Base-by-base conservation (phyloP, 2,797 vertebrate genomes). In the Trachurus trachurus region DNA sequence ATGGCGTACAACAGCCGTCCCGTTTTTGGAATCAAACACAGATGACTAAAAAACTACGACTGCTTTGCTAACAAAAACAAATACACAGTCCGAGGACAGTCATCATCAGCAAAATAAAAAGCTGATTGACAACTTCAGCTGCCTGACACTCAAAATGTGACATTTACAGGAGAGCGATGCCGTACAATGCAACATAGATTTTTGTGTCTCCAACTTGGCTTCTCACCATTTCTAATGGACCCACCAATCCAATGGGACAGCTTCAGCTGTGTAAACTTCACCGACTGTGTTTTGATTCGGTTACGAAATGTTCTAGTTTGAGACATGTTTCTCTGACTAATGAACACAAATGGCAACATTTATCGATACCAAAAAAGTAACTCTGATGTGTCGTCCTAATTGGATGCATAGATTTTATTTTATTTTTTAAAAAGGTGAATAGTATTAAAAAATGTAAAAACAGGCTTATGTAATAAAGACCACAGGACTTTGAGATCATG, bases 1-100 rank as follows among this genome's bases (percentile, higher is more conserved):
- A 91, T 91, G 90, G 88, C 88, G 87, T 69, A 74, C 45, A 50
- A 81, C 66, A 72, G 59, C 39, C 15, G 16, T 84, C 69, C 74
- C 47, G 22, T 78, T 81, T 80, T 77, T 61, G 56, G 65, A 34
- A 80, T 57, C 39, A 45, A 71, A 74, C 57, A 39, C 17, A 42
- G 15, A 80, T 54, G 5, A 22, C 69, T 67, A 58, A 56, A 50
- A 59, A 21, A 61, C 42, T 17, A 57, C 2, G 1, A 70, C 9
- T 11, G 0, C 22, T 70, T 42, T 70, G 69, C 45, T 63, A 44
- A n/a, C 19, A 44, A 54, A 39, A 58, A 40, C 4, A 34, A 71
- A 71, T 73, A 37, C 26, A 62, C 3, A 0, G 40, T n/a, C 6
- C 19, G 16, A 53, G 2, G 29, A 73, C 16, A 10, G 44, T 80